phyloP scores from a whole-genome alignment of 2,113 vertebrate species.

The Narcine bancroftii region DNA sequence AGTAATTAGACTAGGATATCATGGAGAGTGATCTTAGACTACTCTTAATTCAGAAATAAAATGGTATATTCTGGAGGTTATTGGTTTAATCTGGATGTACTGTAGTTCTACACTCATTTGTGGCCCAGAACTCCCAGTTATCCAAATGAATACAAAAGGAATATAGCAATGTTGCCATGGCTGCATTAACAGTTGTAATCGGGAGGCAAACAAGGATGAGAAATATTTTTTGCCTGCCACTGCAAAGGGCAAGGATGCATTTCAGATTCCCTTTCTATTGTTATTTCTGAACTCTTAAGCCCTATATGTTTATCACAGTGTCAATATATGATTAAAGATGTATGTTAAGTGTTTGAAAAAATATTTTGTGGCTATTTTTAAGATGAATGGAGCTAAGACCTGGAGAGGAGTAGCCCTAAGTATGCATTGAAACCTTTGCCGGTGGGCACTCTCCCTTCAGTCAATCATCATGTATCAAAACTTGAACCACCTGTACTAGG shows the following conservation, averaged over 20 bases:
- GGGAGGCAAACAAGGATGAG: background rate
- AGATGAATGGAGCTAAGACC: background rate
- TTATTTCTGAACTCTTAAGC: background rate
- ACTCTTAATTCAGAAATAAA: background rate
- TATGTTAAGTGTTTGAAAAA: background rate
- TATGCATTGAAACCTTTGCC: background rate
- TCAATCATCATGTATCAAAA: background rate
- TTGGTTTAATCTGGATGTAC: background rate
- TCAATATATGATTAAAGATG: background rate
- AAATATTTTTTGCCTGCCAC: background rate
- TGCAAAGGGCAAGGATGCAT: conserved; percentile 1
- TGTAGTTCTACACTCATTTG: background rate
- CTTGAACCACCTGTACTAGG: background rate
- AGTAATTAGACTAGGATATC: no score
- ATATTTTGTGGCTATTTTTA: background rate
- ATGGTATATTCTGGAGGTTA: background rate
- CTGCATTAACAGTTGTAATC: conserved; percentile 1
- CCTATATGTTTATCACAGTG: background rate
- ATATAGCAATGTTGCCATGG: no score
- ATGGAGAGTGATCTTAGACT: no score
- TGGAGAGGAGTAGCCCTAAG: background rate
- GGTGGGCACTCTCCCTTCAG: background rate
- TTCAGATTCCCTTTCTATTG: conserved; percentile 12
- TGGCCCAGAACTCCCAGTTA: background rate
- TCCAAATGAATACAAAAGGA: background rate